Conservation (phyloP, 2,797 vertebrate genomes). For the Acanthurus lineatus region DNA sequence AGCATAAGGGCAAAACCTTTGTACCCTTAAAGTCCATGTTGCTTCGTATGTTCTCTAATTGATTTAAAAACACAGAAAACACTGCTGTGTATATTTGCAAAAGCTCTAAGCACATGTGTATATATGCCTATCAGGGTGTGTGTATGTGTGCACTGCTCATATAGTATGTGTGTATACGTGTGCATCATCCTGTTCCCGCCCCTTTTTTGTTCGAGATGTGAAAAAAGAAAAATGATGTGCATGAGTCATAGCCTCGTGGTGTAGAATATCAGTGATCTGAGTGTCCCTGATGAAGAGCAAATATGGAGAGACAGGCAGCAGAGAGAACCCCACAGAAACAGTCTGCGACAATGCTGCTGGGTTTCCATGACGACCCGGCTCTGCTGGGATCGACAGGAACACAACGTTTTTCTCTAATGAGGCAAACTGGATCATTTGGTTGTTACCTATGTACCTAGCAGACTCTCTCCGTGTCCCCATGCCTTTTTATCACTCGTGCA, state of each 20-base stretch:
- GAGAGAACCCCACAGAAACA: conserved; percentile 63
- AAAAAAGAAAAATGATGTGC: conserved; percentile 48
- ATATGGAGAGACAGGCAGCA: conserved; percentile 61
- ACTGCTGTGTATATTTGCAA: conserved; percentile 15
- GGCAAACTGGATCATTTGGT: conserved; percentile 80
- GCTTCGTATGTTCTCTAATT: background rate
- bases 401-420: conserved; percentile 78
- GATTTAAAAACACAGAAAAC: background rate
- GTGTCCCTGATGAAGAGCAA: conserved; percentile 74
- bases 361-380: conserved; percentile 82
- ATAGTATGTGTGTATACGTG: conserved; percentile 1
- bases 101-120: background rate
- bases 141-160: background rate
- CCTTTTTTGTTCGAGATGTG: conserved; percentile 63
- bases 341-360: conserved; percentile 74
- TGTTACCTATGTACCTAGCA: conserved; percentile 73
- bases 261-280: conserved; percentile 76
- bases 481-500: conserved; percentile 48
- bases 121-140: background rate
- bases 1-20: conserved; percentile 13
- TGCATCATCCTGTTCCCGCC: conserved; percentile 22
- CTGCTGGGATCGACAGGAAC: conserved; percentile 68
- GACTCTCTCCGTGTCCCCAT: conserved; percentile 31
- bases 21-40: background rate
- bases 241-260: conserved; percentile 77